A percentile compares a stretch with the other conserved stretches of the same genome.
Evolutionary conservation across 2,113 vertebrate species (phyloP).

Genomic region (Cheilinus undulatus): DNA sequence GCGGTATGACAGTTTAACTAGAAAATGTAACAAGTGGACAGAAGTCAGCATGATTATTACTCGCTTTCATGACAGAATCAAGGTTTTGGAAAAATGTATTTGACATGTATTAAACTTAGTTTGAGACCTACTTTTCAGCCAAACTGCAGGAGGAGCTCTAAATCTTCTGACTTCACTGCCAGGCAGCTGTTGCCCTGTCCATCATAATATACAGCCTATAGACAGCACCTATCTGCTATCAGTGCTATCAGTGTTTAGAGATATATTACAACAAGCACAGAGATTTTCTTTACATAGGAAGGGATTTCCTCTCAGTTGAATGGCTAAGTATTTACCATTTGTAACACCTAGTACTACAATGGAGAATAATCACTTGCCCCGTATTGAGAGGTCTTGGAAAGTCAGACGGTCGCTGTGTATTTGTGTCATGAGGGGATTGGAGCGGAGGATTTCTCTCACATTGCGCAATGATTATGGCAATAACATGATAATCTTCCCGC

Average conservation of each 20-base stretch:
- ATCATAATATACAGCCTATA: no score
- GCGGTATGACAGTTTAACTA: no score
- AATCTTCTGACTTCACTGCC: no score
- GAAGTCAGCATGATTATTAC: no score
- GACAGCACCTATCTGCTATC: constrained; percentile 14
- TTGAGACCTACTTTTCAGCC: no score
- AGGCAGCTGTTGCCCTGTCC: no score
- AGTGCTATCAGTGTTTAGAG: not conserved
- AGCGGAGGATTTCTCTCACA: constrained; percentile 61
- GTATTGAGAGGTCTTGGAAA: constrained; percentile 47
- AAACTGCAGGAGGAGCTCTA: no score
- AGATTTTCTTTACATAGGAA: constrained; percentile 26
- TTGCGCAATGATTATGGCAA: constrained; percentile 68
- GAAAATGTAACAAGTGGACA: no score
- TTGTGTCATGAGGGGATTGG: constrained; percentile 58
- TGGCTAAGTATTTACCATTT: constrained; percentile 30
- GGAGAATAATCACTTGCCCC: constrained; percentile 26
- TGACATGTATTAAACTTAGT: no score
- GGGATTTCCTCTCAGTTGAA: constrained; percentile 27
- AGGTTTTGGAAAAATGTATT: no score
- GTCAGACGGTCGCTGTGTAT: constrained; percentile 49
- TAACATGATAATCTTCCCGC: constrained; percentile 68
- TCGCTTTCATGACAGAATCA: no score
- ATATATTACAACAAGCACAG: constrained; percentile 4
- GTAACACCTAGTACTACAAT: constrained; percentile 22